Base-by-base conservation (phyloP, 2,113 vertebrate genomes). In the Furnarius figulus region DNA sequence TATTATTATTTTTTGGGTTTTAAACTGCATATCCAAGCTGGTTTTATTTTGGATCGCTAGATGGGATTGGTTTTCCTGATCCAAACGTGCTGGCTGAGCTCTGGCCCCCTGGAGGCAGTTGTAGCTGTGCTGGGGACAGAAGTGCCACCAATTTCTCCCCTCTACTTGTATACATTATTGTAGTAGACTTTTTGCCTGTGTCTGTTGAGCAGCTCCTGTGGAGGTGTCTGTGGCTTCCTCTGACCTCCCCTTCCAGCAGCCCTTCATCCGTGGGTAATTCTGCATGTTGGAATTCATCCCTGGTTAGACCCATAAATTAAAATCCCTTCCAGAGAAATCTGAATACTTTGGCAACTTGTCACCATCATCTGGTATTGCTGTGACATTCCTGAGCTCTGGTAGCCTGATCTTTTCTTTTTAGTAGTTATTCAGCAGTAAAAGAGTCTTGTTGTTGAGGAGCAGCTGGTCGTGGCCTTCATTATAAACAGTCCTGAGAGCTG, bases 361-460 rank as follows among this genome's bases (percentile, higher is more conserved):
- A 63, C 65, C 5, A 0, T 79, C 44, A 37, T 78, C 75, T 75
- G 85, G 47, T 71, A 6, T 65, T 89, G 14, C 62, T 35, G 47
- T 65, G 79, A 37, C 72, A 13, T 95, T 92, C 25, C n/a, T 52
- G 10, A 59, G 59, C 63, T 79, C 75, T 56, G 58, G 66, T 79
- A 73, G 53, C n/a, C 46, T 0, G 1, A 19, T 67, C 71, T 83
- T 81, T 89, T 67, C 59, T 59, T 85, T 71, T 58, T 73, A n/a
- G n/a, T 59, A 74, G 47, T 84, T 91, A 75, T 28, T 87, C 42
- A 85, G 63, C 66, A 93, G 39, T 46, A 71, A 37, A 87, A 78
- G 81, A 53, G n/a, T 63, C 58, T n/a, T 67, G 47, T 58, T 72
- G 52, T 59, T 35, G 89, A 68, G 77, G 85, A 62, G n/a, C 71